Conservation (phyloP, 2,113 vertebrate genomes). For the Puntigrus tetrazona region DNA sequence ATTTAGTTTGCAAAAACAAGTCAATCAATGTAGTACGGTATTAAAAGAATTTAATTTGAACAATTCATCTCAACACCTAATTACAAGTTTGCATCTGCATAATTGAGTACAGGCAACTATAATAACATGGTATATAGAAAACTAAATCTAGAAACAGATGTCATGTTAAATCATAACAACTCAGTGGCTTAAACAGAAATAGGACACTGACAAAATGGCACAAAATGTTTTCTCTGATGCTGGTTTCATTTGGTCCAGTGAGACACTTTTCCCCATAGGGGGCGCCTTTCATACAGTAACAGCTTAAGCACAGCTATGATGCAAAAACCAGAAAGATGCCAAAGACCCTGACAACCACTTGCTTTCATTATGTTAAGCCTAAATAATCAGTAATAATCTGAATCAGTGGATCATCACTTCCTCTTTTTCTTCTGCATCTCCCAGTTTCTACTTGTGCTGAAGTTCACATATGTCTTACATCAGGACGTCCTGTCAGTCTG, state of each 20-base stretch:
- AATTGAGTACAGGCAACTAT: not conserved
- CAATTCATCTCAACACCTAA: not conserved
- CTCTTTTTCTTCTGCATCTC: not conserved
- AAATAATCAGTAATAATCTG: not conserved
- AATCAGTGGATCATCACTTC: not conserved
- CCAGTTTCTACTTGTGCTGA: not conserved
- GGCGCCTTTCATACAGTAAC: not conserved
- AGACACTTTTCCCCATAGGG: not conserved
- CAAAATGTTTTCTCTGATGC: not conserved
- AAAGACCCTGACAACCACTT: not conserved
- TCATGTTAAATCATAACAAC: not conserved
- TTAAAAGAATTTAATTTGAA: not conserved
- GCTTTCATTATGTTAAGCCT: not conserved
- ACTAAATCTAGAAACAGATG: not conserved
- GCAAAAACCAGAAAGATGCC: not conserved
- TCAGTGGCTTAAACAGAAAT: not conserved
- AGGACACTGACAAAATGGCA: not conserved
- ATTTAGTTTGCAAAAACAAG: not conserved
- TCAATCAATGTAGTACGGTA: not conserved
- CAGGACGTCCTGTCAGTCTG: constrained; percentile 71
- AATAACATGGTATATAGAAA: not conserved
- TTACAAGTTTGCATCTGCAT: not conserved
- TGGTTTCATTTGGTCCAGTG: not conserved
- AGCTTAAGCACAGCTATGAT: not conserved
- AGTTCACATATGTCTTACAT: not conserved